Evolutionary conservation across 2,797 vertebrate genomes (phyloP), one percentile per base, ranked within the genome.

Genomic region (Malurus leucopterus): DNA sequence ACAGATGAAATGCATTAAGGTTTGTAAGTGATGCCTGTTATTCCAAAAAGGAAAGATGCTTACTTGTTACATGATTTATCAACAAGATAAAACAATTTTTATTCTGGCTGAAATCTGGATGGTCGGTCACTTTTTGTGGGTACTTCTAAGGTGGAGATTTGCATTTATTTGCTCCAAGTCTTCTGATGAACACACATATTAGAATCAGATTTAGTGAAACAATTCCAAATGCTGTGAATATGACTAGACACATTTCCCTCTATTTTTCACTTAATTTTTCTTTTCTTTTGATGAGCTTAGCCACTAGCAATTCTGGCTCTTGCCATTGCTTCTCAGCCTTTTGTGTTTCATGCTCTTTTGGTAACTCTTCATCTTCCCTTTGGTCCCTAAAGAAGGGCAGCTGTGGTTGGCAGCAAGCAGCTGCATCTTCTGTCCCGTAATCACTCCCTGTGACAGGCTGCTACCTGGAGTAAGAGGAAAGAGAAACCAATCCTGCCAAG

Each of bases 1-100:
- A 96, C 93, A 96, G 96, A 94, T 93, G 86, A 95, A 97, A 95
- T 96, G 89, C 93, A 95, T 97, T 97, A 95, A 88, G 86, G 81
- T 96, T 94, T 92, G 73, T 91, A 95, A 96, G 74, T 69, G 78
- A 46, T 86, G 88, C 91, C 68, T 91, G 80, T 76, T 88, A 73
- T 44, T 95, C 23, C 89, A 40, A 88, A 90, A 94, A n/a, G n/a
- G 51, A 82, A 80, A 94, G 83, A 88, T 93, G 85, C 77, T 18
- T 89, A 61, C 23, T 6, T 75, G 40, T 50, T 88, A 74, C 1
- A 5, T 64, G 67, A 50, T 72, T 82, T 82, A 74, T 64, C 63
- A 88, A 59, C 5, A 43, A 84, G 59, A 68, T 55, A 62, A 86
- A 87, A 5, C 2, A 0, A 46, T 61, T 81, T 85, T 71, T 77